Percentiles rank a stretch among this genome's conserved stretches.
Conservation (phyloP, 2,888 invertebrate genomes). For the Strigamia transsilvanica region DNA sequence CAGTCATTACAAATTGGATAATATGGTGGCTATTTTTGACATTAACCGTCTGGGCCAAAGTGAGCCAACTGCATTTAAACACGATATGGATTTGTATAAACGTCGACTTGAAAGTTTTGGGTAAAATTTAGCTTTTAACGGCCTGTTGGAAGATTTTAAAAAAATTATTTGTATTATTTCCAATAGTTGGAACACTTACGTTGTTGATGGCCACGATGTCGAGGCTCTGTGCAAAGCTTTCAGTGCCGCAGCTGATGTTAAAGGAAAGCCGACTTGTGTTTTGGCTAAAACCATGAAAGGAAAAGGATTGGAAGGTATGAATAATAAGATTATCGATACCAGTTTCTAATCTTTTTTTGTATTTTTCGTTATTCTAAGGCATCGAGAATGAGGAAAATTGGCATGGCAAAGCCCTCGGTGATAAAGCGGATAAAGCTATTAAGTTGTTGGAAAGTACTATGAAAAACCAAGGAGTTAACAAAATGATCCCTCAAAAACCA, state of each 20-base stretch:
- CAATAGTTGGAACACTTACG: constrained; percentile 74
- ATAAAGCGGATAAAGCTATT: constrained; percentile 75
- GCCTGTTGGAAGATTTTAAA: neutral
- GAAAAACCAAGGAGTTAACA: constrained; percentile 73
- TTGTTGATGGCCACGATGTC: constrained; percentile 97
- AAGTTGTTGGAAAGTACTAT: constrained; percentile 69
- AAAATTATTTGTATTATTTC: neutral
- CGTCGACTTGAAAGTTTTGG: constrained; percentile 89
- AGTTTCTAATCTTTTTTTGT: no score
- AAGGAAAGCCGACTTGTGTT: constrained; percentile 88
- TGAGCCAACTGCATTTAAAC: constrained; percentile 91
- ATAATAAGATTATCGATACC: no score
- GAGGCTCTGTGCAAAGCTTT: constrained; percentile 89
- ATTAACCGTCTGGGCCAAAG: constrained; percentile 97
- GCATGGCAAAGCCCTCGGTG: constrained; percentile 97
- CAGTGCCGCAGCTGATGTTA: constrained; percentile 76
- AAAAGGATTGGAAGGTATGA: constrained; percentile 68
- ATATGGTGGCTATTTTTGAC: constrained; percentile 95
- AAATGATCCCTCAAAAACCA: constrained; percentile 73
- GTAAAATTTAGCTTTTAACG: constrained; percentile 60
- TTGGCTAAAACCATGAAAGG: constrained; percentile 97
- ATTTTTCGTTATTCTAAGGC: constrained; percentile 71
- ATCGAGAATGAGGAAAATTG: constrained; percentile 95
- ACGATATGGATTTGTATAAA: constrained; percentile 87
- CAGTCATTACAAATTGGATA: constrained; percentile 92